A percentile compares a stretch with the other conserved stretches of the same genome.
Conservation (phyloP, 2,888 invertebrate genomes). For the Sympetrum striolatum region DNA sequence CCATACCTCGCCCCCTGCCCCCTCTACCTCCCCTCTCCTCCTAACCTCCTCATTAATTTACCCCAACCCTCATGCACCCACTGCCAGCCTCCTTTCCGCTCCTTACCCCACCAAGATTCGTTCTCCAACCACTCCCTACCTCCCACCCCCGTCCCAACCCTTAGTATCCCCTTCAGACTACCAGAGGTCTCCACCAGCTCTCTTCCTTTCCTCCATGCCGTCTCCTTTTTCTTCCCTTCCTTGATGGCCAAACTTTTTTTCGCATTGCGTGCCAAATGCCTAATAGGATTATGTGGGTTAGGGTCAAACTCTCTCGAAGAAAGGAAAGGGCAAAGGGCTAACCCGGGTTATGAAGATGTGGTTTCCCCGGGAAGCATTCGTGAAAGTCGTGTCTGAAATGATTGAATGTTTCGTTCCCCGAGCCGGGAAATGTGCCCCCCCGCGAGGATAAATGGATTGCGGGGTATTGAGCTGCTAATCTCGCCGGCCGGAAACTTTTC, state of each 20-base stretch:
- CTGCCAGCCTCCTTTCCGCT: background rate
- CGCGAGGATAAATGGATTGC: too few species aligned
- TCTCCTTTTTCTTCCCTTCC: background rate
- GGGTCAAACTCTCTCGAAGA: background rate
- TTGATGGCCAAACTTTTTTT: conserved; percentile 1
- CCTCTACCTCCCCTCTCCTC: background rate
- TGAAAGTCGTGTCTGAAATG: background rate
- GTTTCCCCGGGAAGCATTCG: background rate
- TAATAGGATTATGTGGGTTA: conserved; percentile 18
- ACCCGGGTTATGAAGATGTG: background rate
- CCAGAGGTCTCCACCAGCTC: background rate
- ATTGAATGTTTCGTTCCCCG: background rate
- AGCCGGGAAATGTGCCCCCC: background rate
- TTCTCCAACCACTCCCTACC: background rate
- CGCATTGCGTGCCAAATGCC: conserved; percentile 30
- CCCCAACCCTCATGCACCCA: too few species aligned
- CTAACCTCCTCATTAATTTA: background rate
- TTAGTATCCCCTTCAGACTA: background rate
- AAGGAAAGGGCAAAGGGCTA: background rate
- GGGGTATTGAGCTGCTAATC: too few species aligned
- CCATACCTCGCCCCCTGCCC: background rate
- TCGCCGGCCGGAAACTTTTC: too few species aligned
- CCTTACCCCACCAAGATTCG: background rate
- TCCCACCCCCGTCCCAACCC: background rate
- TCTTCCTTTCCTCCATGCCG: background rate